Evolutionary conservation across 2,113 vertebrate genomes (phyloP), one percentile per base, ranked within the genome.

Genomic region (Illadopsis cleaveri): DNA sequence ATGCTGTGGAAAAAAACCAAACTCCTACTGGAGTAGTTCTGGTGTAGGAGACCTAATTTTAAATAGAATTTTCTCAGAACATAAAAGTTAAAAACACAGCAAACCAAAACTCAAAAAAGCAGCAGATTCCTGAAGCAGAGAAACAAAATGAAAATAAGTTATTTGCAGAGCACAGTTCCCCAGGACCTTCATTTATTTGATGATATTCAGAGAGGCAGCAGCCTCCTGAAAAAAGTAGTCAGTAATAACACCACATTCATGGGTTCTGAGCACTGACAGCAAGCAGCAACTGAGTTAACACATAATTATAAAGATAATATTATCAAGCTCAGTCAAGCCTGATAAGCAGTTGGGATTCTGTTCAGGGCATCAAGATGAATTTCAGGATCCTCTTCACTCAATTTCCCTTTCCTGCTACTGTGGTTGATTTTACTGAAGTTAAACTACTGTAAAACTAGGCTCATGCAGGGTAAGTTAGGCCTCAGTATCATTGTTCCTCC

Each of bases 341-440:
- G 82, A 70, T 64, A 89, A 84, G 75, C 11, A 86, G 23, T 12
- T 89, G 60, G 51, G 69, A 89, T 93, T 89, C 69, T 24, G 7
- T 64, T 92, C 68, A 88, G 31, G 56, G 82, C 86, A 90, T 48
- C 62, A 53, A 58, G 64, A 89, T 40, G 47, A 71, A 82, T 92
- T 95, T 89, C 82, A 92, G 76, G 48, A 90, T 76, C 10, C 64
- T 86, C 25, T 78, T 70, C 71, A 60, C 71, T 85, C 79, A 48
- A 88, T 90, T 93, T 93, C 70, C 38, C 44, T 70, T 94, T 90
- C 35, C 50, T 93, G 73, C 83, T 93, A 78, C 88, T 75, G 15
- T 81, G 69, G 86, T 25, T 93, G 48, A 57, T 92, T 94, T 97
- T 83, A 86, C n/a, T 89, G 90, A 81, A 81, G 68, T 90, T 92